Evolutionary conservation across 1,140 invertebrate genomes (phyloP).

Genomic region (Microplitis mediator): DNA sequence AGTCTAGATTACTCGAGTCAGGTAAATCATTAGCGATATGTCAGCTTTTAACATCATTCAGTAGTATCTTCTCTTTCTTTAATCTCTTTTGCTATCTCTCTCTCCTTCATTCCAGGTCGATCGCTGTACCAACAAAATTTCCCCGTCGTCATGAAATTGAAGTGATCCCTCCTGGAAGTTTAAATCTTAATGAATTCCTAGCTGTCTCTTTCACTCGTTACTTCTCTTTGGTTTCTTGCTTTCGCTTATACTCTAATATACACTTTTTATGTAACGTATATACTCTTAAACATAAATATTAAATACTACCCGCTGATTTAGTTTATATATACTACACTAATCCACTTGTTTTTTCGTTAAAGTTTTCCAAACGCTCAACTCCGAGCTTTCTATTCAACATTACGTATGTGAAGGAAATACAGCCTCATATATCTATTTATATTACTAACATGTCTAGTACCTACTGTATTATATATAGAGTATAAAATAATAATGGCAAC

Average conservation of each 20-base stretch:
- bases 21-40: neutral
- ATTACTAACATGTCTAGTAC: too few species aligned
- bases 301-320: constrained; percentile 25
- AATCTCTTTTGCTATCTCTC: too few species aligned
- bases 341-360: too few species aligned
- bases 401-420: too few species aligned
- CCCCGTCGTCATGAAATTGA: constrained; percentile 13
- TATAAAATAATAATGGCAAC: too few species aligned
- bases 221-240: too few species aligned
- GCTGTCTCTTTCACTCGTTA: neutral
- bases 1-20: neutral
- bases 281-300: constrained; percentile 24
- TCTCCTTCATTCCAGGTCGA: too few species aligned
- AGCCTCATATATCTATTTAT: too few species aligned
- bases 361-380: too few species aligned
- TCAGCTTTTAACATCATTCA: neutral
- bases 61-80: neutral
- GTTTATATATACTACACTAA: constrained; percentile 5
- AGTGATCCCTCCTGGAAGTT: constrained; percentile 8
- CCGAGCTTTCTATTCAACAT: neutral
- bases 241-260: too few species aligned
- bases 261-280: too few species aligned
- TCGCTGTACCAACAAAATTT: neutral
- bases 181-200: constrained; percentile 27
- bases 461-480: too few species aligned